These are phyloP conservation scores for Otis tarda DNA, from an alignment of 2,113 vertebrate genomes.

Conservation along the genomic window DNA sequence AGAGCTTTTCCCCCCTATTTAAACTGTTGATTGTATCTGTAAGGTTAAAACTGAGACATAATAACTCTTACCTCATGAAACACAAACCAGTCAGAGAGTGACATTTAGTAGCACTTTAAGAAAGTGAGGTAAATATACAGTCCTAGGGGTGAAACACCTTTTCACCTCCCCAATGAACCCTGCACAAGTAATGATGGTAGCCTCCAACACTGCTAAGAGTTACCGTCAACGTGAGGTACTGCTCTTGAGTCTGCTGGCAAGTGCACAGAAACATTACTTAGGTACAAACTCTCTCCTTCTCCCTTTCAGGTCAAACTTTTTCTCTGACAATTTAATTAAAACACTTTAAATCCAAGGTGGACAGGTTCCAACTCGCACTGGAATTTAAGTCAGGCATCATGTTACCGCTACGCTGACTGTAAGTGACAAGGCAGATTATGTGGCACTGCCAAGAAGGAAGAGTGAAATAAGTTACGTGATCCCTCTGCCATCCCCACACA, in stretches of 20 bases:
- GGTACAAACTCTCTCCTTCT: not conserved
- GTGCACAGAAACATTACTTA: not conserved
- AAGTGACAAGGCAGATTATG: not conserved
- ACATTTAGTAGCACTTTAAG: not conserved
- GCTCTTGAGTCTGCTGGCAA: not conserved
- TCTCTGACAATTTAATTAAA: not conserved
- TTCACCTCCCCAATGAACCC: not conserved
- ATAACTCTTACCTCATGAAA: not conserved
- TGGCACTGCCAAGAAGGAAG: not conserved
- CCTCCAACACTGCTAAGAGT: not conserved
- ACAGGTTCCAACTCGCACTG: not conserved
- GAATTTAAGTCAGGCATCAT: not conserved
- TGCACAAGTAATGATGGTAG: not conserved
- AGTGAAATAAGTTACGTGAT: not conserved
- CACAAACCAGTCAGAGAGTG: not conserved
- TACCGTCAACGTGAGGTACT: rapidly evolving
- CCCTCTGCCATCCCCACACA: not conserved
- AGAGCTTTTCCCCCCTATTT: not conserved
- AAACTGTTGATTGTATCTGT: not conserved
- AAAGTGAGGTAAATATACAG: not conserved
- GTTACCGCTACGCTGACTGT: not conserved
- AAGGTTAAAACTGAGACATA: not conserved
- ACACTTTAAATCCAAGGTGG: not conserved
- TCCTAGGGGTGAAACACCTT: not conserved
- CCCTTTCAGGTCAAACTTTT: not conserved